Conservation (phyloP, 2,113 vertebrate species). For the Myocastor coypus region DNA sequence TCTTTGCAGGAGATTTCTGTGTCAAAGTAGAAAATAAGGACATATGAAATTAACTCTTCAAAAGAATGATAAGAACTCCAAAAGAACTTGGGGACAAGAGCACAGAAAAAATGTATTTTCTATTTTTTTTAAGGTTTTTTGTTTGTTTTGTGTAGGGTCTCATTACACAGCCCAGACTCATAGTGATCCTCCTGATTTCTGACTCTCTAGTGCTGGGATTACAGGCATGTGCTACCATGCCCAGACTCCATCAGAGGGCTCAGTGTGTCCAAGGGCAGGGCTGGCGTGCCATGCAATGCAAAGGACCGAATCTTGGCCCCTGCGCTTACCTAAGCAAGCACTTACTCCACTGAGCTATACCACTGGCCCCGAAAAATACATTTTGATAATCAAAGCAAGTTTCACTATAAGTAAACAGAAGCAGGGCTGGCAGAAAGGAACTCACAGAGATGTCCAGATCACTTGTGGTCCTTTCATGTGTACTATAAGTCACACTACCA, state of each 20-base stretch:
- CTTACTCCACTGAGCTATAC: too few species aligned
- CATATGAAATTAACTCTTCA: conserved; percentile 61
- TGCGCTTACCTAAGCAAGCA: too few species aligned
- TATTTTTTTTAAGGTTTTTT: too few species aligned
- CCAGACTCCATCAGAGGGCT: too few species aligned
- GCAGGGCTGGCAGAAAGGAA: not conserved
- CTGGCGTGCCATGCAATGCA: too few species aligned
- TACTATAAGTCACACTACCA: not conserved
- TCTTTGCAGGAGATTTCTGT: conserved; percentile 99
- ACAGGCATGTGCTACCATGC: too few species aligned
- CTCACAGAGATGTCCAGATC: not conserved
- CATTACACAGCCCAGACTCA: too few species aligned
- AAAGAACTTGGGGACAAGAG: conserved; percentile 19
- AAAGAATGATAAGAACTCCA: conserved; percentile 32
- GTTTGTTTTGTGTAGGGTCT: too few species aligned
- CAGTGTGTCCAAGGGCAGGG: too few species aligned
- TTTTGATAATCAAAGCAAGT: conserved; percentile 15
- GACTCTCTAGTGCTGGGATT: too few species aligned
- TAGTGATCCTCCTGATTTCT: too few species aligned
- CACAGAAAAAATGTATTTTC: not conserved
- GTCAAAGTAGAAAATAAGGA: conserved; percentile 71
- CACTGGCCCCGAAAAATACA: not conserved
- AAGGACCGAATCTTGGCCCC: too few species aligned
- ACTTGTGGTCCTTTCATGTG: not conserved
- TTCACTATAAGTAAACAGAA: not conserved